Evolutionary conservation across 2,888 invertebrate species (phyloP).

Genomic region (Panorpa germanica): DNA sequence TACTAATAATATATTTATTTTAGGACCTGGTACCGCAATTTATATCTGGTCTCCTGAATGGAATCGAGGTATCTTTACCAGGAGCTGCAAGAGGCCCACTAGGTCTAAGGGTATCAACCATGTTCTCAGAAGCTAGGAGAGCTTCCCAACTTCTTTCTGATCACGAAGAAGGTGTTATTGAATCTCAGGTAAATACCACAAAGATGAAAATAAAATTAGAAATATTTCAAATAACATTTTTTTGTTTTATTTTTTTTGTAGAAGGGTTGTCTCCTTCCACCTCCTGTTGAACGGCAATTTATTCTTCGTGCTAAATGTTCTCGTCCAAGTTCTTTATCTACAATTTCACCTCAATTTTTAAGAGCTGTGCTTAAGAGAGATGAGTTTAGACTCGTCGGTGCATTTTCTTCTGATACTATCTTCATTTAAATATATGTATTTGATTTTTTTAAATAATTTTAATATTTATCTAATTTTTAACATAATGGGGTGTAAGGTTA

Average conservation of each 20-base stretch:
- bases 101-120: slow-evolving; percentile 30
- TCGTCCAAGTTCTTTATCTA: slow-evolving; percentile 38
- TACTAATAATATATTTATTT: too few species aligned
- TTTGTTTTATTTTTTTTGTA: too few species aligned
- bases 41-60: slow-evolving; percentile 29
- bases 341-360: slow-evolving; percentile 42
- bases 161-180: background rate
- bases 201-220: too few species aligned
- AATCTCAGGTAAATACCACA: too few species aligned
- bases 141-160: background rate
- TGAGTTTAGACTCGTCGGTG: slow-evolving; percentile 53
- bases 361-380: slow-evolving; percentile 47
- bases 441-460: too few species aligned
- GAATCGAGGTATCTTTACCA: slow-evolving; percentile 37
- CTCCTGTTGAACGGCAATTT: slow-evolving; percentile 25
- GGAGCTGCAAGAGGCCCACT: slow-evolving; percentile 32
- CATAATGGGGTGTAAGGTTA: too few species aligned
- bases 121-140: slow-evolving; percentile 38
- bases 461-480: too few species aligned
- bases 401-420: slow-evolving; percentile 59
- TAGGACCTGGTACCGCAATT: slow-evolving; percentile 23
- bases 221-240: too few species aligned
- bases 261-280: too few species aligned
- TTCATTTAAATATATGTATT: slow-evolving; percentile 38
- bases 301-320: slow-evolving; percentile 24